Conservation (phyloP, 92 coral and sea anemone species). For the Bergia sp. region DNA sequence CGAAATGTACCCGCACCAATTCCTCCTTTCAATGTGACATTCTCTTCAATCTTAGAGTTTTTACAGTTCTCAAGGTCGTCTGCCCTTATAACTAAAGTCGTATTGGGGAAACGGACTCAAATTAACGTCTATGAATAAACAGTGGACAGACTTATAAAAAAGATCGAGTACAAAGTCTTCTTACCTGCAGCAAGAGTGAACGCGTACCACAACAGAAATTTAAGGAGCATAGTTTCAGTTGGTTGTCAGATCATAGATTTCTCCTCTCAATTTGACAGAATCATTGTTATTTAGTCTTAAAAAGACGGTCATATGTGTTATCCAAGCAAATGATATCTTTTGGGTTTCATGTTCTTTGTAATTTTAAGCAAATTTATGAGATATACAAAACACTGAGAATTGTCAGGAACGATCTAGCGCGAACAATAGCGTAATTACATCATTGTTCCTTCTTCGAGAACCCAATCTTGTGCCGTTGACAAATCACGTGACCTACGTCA, state of each 20-base stretch:
- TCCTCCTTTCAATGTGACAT: conserved; percentile 96
- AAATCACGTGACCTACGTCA: conserved; percentile 39
- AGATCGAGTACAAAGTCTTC: neutral
- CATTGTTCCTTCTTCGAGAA: conserved; percentile 10
- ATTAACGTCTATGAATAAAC: conserved; percentile 8
- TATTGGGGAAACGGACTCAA: conserved; percentile 10
- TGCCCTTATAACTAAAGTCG: conserved; percentile 44
- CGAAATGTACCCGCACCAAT: conserved; percentile 98
- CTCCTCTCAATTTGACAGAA: neutral
- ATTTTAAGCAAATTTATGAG: neutral
- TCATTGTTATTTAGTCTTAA: neutral
- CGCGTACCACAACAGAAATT: conserved; percentile 47
- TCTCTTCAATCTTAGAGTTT: conserved; percentile 93
- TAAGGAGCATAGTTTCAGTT: conserved; percentile 35
- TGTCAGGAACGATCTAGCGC: conserved; percentile 15
- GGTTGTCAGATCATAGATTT: conserved; percentile 17
- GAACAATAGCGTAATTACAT: conserved; percentile 41
- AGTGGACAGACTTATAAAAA: conserved; percentile 4
- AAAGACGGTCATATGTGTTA: neutral
- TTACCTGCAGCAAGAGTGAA: conserved; percentile 34
- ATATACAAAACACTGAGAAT: conserved; percentile 1
- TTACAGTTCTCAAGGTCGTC: conserved; percentile 83
- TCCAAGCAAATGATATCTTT: conserved; percentile 22
- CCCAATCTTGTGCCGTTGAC: conserved; percentile 13
- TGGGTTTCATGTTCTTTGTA: conserved; percentile 31